phyloP scores from a whole-genome alignment of 2,113 vertebrate species.

The Candoia aspera region DNA sequence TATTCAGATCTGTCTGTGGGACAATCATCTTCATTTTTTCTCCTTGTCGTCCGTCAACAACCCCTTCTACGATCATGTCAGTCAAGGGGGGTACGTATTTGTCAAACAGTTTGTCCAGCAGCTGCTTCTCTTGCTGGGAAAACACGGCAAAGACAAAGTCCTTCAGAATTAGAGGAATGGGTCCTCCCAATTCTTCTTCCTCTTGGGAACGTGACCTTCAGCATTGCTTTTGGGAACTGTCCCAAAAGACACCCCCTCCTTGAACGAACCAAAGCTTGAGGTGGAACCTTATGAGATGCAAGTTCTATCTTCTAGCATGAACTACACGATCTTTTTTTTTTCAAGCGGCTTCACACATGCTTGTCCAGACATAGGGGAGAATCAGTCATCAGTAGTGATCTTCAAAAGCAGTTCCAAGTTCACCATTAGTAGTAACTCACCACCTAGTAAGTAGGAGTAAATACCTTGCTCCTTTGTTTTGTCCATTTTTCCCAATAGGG shows the following conservation, averaged over 20 bases:
- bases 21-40: constrained; percentile 87
- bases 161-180: neutral
- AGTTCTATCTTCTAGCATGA: neutral
- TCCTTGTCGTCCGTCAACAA: constrained; percentile 84
- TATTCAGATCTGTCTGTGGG: constrained; percentile 93
- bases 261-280: neutral
- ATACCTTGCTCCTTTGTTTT: constrained; percentile 78
- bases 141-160: neutral
- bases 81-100: constrained; percentile 89
- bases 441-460: too few relatives aligned
- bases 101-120: constrained; percentile 81
- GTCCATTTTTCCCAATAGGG: constrained; percentile 94
- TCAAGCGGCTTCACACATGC: neutral
- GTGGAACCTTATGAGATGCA: neutral
- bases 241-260: neutral
- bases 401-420: neutral
- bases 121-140: constrained; percentile 71
- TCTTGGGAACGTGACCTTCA: neutral
- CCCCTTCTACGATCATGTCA: constrained; percentile 88
- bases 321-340: too few relatives aligned
- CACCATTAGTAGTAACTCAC: neutral
- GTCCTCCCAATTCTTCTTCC: neutral
- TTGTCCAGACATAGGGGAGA: neutral
- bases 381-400: neutral
- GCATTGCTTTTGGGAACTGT: neutral